Percentiles rank a stretch among this genome's conserved stretches.
Evolutionary conservation across 2,797 vertebrate species (phyloP).

Genomic region (Balearica regulorum): DNA sequence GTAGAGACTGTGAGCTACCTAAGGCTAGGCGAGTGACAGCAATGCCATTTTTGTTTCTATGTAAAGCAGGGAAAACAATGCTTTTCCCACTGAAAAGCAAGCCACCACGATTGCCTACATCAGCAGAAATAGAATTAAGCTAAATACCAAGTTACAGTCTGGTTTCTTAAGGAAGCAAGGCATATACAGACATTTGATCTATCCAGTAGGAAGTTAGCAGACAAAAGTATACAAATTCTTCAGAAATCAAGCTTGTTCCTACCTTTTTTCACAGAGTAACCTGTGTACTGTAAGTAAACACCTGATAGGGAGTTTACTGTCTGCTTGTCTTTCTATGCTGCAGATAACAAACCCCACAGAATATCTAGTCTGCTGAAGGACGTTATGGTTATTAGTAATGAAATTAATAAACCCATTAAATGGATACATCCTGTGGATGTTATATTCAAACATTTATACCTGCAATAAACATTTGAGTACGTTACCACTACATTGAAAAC

Average conservation of each 20-base stretch:
- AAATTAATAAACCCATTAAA: not conserved
- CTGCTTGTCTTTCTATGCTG: not conserved
- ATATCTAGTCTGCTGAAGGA: not conserved
- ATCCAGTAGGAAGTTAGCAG: not conserved
- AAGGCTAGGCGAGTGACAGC: not conserved
- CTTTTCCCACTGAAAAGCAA: not conserved
- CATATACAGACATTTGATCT: not conserved
- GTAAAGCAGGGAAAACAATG: not conserved
- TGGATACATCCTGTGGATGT: not conserved
- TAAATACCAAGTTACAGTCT: not conserved
- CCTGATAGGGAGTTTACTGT: not conserved
- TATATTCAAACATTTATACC: not conserved
- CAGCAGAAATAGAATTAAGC: not conserved
- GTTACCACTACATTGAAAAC: not conserved
- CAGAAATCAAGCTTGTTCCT: not conserved
- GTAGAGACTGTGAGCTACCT: not conserved
- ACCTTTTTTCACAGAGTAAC: not conserved
- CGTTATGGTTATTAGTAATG: not conserved
- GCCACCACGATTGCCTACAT: not conserved
- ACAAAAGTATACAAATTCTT: not conserved
- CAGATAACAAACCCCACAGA: not conserved
- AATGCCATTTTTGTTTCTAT: not conserved
- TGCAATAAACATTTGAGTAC: not conserved
- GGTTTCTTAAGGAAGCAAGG: not conserved
- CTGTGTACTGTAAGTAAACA: not conserved